A percentile compares a stretch with the other conserved stretches of the same genome.
Evolutionary conservation across 2,113 vertebrate genomes (phyloP).

Genomic region (Plestiodon gilberti): DNA sequence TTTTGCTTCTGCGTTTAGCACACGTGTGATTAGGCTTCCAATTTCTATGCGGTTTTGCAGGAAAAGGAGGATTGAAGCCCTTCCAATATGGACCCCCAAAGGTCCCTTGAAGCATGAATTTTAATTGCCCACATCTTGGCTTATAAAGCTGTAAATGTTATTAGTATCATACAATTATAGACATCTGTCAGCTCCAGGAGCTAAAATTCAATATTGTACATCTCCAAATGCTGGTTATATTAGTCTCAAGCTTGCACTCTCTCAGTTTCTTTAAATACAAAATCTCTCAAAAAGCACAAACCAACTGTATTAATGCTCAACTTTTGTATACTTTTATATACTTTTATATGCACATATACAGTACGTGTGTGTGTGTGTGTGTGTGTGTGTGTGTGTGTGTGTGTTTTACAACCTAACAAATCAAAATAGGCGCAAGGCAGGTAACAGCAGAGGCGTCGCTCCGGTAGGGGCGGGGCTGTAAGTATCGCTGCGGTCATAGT

Average conservation of each 20-base stretch:
- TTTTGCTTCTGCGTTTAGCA: neutral
- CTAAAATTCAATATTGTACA: constrained; percentile 24
- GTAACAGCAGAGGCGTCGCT: too few species aligned
- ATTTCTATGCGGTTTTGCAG: neutral
- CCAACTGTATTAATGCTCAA: neutral
- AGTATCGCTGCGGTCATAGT: too few species aligned
- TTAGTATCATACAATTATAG: neutral
- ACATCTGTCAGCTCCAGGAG: neutral
- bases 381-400: too few species aligned
- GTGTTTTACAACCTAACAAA: neutral
- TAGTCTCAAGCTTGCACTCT: neutral
- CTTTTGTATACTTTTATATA: neutral
- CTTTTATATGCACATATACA: neutral
- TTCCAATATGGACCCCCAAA: neutral
- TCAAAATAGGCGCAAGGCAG: neutral
- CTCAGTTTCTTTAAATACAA: constrained; percentile 1
- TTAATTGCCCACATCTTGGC: constrained; percentile 6
- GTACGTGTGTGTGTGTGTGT: too few species aligned
- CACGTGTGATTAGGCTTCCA: neutral
- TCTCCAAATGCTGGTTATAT: constrained; percentile 20
- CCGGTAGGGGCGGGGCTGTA: too few species aligned
- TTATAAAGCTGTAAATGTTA: constrained; percentile 19
- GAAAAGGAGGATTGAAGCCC: constrained; percentile 9
- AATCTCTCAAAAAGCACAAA: neutral
- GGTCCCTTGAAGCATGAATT: constrained; percentile 6